phyloP scores from a whole-genome alignment of 1,140 invertebrate species.

The Drosophila sechellia region DNA sequence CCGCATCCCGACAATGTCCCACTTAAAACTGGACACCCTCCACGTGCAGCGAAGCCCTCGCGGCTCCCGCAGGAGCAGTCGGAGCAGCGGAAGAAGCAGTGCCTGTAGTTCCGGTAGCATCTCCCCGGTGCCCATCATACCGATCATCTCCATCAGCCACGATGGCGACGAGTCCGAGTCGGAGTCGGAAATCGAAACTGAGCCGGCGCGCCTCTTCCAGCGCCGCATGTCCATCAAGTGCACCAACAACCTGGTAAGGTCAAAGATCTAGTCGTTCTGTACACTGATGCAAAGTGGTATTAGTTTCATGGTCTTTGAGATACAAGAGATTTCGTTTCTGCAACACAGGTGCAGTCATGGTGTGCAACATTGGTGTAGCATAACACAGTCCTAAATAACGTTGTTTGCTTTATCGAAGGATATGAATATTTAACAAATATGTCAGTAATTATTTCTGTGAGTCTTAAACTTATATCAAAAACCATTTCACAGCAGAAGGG shows the following conservation, averaged over 20 bases:
- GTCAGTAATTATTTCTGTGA: no score
- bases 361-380: no score
- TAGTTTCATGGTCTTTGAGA: not conserved
- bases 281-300: not conserved
- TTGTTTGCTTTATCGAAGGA: no score
- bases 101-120: constrained; percentile 76
- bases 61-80: constrained; percentile 27
- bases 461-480: no score
- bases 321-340: no score
- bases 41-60: constrained; percentile 43
- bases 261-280: not conserved
- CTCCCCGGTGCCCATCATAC: constrained; percentile 74
- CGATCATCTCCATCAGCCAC: constrained; percentile 75
- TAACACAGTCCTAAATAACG: no score
- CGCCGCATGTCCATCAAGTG: constrained; percentile 88
- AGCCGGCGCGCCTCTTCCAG: constrained; percentile 88
- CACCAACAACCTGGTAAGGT: constrained; percentile 87
- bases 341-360: no score
- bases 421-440: no score
- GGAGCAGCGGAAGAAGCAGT: constrained; percentile 63
- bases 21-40: constrained; percentile 69
- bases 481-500: not conserved
- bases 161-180: constrained; percentile 86
- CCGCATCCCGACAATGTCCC: constrained; percentile 59
- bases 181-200: constrained; percentile 89